Conservation (phyloP, 2,888 invertebrate species). For the Diadromus collaris region DNA sequence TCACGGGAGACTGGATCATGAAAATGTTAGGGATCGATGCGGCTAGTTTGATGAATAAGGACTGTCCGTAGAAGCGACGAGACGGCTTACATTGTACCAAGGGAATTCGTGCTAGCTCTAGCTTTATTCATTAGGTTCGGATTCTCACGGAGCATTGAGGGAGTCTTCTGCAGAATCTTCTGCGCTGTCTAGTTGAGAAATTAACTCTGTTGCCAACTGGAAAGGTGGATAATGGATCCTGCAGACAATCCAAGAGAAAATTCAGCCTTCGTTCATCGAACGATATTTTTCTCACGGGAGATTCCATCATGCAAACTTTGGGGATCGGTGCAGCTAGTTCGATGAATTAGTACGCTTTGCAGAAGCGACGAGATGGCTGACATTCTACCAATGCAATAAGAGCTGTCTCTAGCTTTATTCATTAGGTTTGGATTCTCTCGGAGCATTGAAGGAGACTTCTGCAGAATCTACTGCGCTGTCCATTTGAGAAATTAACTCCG, state of each 20-base stretch:
- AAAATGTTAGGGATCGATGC: conserved; percentile 31
- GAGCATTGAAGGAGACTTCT: background rate
- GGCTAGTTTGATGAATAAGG: conserved; percentile 15
- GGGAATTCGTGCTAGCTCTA: conserved; percentile 25
- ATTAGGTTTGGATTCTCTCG: conserved; percentile 44
- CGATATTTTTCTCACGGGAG: conserved; percentile 60
- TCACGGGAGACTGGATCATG: conserved; percentile 53
- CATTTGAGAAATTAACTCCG: conserved; percentile 10
- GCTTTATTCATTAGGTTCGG: conserved; percentile 45
- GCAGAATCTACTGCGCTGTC: conserved; percentile 20
- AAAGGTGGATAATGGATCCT: conserved; percentile 10
- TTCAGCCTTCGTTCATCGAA: conserved; percentile 75
- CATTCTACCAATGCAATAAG: conserved; percentile 5
- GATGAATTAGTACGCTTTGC: conserved; percentile 20
- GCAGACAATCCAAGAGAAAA: conserved; percentile 30
- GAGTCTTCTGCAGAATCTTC: conserved; percentile 21
- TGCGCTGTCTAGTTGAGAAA: conserved; percentile 6
- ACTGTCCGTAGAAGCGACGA: conserved; percentile 17
- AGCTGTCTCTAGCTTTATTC: conserved; percentile 47
- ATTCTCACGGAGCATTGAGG: conserved; percentile 37
- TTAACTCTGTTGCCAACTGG: conserved; percentile 18
- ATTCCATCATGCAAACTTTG: conserved; percentile 9
- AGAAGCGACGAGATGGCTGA: background rate
- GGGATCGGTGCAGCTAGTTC: conserved; percentile 38
- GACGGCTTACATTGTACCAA: background rate